A percentile compares a stretch with the other conserved stretches of the same genome.
Conservation (phyloP, 2,888 invertebrate species). For the Agrochola litura region DNA sequence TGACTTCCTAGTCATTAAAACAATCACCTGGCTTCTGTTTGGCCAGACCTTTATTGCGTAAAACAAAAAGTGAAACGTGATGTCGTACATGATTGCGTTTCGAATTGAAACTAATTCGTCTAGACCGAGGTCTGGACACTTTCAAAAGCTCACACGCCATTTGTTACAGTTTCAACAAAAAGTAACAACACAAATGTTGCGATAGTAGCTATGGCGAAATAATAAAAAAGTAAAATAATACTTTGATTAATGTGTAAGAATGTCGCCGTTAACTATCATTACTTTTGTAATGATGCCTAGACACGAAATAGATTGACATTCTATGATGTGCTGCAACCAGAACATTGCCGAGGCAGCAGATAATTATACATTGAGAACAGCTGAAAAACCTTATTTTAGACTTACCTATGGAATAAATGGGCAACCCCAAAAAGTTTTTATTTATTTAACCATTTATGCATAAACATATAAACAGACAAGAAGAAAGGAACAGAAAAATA, state of each 20-base stretch:
- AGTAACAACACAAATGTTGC: not conserved
- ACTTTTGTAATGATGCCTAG: slow-evolving; percentile 5
- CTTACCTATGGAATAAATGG: not conserved
- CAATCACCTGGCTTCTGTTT: not conserved
- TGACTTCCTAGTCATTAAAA: not conserved
- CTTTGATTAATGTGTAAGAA: not conserved
- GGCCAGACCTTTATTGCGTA: not conserved
- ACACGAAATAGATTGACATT: not conserved
- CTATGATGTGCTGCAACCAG: not conserved
- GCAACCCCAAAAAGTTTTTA: too few relatives aligned
- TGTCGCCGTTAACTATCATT: not conserved
- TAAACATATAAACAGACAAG: too few relatives aligned
- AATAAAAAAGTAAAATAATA: not conserved
- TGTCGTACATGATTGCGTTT: slow-evolving; percentile 8
- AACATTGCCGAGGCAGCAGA: not conserved
- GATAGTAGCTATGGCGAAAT: not conserved
- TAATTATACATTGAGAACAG: not conserved
- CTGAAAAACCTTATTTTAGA: not conserved
- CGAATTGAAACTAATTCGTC: slow-evolving; percentile 7
- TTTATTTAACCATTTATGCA: too few relatives aligned
- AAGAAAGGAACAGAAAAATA: too few relatives aligned
- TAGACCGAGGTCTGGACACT: slow-evolving; percentile 18
- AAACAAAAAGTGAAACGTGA: not conserved
- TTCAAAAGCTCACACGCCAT: not conserved
- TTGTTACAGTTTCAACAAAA: slow-evolving; percentile 25